phyloP scores from a whole-genome alignment of 2,888 invertebrate genomes.

The Cynaeus angustus region DNA sequence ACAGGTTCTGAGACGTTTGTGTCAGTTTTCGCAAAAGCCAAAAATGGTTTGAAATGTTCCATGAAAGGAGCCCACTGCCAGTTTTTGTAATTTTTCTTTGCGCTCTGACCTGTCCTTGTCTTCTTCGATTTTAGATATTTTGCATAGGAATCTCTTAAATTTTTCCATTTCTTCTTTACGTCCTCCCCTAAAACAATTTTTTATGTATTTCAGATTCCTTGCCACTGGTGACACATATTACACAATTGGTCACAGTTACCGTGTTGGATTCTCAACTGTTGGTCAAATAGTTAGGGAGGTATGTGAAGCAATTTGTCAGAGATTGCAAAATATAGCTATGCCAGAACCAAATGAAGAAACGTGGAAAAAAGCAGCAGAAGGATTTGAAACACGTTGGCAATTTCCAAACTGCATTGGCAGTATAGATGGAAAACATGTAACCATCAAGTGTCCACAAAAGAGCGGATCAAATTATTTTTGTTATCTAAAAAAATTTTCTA shows the following conservation, averaged over 20 bases:
- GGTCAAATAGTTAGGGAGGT: conserved; percentile 50
- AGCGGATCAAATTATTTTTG: conserved; percentile 51
- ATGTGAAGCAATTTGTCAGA: conserved; percentile 50
- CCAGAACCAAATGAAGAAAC: conserved; percentile 9
- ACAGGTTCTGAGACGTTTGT: conserved; percentile 5
- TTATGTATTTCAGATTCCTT: conserved; percentile 50
- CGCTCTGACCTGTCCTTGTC: conserved; percentile 49
- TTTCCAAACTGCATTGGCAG: conserved; percentile 52
- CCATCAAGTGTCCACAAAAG: conserved; percentile 53
- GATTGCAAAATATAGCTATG: conserved; percentile 21
- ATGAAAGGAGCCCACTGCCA: conserved; percentile 46
- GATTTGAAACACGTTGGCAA: conserved; percentile 44
- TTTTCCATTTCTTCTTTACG: conserved; percentile 52
- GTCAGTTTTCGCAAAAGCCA: neutral
- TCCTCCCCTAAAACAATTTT: conserved; percentile 53
- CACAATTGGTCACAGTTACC: too few species aligned
- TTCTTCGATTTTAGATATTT: conserved; percentile 43
- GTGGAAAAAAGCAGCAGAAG: conserved; percentile 4
- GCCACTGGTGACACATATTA: conserved; percentile 53
- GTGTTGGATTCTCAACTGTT: conserved; percentile 55
- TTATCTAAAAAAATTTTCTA: conserved; percentile 51
- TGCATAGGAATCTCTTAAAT: conserved; percentile 52
- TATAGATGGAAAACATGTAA: conserved; percentile 54
- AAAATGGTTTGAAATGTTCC: conserved; percentile 25
- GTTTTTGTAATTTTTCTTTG: conserved; percentile 42